Percentiles rank a stretch among this genome's conserved stretches.
Evolutionary conservation across 2,888 invertebrate species (phyloP).

Genomic region (Zelleria hepariella): DNA sequence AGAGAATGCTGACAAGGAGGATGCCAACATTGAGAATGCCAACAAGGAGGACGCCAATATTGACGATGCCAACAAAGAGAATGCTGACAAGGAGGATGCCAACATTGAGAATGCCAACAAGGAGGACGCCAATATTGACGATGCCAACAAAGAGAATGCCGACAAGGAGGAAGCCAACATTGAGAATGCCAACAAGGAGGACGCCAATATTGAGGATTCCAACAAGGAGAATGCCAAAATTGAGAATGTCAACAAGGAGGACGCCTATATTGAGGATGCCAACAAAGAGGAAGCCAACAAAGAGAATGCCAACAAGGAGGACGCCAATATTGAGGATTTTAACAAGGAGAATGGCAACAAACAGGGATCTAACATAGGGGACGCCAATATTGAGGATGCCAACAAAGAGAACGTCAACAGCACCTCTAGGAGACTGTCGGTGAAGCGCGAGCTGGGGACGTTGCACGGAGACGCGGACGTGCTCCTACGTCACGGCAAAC

Average conservation of each 20-base stretch:
- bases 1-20: constrained; percentile 2
- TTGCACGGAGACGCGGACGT: constrained; percentile 23
- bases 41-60: neutral
- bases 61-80: constrained; percentile 2
- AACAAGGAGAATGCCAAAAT: constrained; percentile 8
- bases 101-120: constrained; percentile 3
- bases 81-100: constrained; percentile 3
- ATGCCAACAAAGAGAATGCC: neutral
- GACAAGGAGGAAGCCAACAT: constrained; percentile 8
- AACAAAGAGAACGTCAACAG: constrained; percentile 9
- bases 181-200: too few relatives aligned
- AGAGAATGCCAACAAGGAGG: too few relatives aligned
- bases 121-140: constrained; percentile 5
- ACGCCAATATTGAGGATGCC: neutral
- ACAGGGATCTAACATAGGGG: too few relatives aligned
- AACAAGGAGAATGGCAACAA: constrained; percentile 8
- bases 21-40: too few relatives aligned
- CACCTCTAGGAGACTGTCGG: constrained; percentile 14
- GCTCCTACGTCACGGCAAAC: constrained; percentile 36
- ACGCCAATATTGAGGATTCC: neutral
- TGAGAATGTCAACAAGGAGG: too few relatives aligned
- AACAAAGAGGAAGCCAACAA: constrained; percentile 8
- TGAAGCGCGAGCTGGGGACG: constrained; percentile 28
- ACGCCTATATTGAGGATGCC: neutral
- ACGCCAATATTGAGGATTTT: neutral